Conservation (phyloP, 2,888 invertebrate genomes). For the Orthosia gothica region DNA sequence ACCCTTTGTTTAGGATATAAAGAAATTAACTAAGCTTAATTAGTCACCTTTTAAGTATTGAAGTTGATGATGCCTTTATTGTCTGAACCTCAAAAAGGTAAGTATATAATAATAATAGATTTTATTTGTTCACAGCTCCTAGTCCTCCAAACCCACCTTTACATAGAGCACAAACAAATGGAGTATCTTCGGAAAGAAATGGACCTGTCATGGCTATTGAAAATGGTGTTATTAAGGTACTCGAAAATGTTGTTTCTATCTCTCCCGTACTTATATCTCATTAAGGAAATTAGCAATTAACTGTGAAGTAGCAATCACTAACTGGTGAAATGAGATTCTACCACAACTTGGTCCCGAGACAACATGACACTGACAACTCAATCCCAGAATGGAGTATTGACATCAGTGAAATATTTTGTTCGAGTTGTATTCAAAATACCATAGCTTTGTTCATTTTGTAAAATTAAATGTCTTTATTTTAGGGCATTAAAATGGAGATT, state of each 20-base stretch:
- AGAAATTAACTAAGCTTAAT: background rate
- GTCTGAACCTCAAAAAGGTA: background rate
- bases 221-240: constrained; percentile 89
- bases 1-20: too few species aligned
- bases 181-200: constrained; percentile 73
- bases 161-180: constrained; percentile 58
- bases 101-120: background rate
- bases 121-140: constrained; percentile 67
- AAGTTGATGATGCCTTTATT: background rate
- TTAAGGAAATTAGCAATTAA: too few species aligned
- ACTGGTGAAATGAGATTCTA: background rate
- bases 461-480: constrained; percentile 25
- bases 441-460: background rate
- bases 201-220: constrained; percentile 88
- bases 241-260: background rate
- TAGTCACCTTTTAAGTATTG: background rate
- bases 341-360: background rate
- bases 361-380: background rate
- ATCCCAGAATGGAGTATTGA: background rate
- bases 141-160: constrained; percentile 52
- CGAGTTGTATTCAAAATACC: background rate
- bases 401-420: background rate
- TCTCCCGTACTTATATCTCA: background rate
- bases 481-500: constrained; percentile 79
- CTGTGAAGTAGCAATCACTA: background rate